Evolutionary conservation across 2,113 vertebrate species (phyloP).

Genomic region (Coryphaenoides rupestris): DNA sequence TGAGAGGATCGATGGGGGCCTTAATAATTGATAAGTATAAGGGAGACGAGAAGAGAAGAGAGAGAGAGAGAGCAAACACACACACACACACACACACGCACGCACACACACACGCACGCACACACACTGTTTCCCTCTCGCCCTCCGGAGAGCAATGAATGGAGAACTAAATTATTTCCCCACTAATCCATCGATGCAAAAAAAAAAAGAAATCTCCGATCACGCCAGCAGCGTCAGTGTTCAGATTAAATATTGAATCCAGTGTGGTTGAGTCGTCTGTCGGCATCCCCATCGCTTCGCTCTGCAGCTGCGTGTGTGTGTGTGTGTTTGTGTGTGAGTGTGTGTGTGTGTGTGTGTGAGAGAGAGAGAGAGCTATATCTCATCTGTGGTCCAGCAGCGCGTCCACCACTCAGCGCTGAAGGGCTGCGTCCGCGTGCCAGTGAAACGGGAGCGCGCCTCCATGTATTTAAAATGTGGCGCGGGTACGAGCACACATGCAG

Average conservation of each 20-base stretch:
- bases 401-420: slow-evolving; percentile 65
- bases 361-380: slow-evolving; percentile 59
- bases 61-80: slow-evolving; percentile 44
- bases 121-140: slow-evolving; percentile 37
- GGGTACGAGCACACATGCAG: slow-evolving; percentile 46
- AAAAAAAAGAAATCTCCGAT: slow-evolving; percentile 53
- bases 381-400: slow-evolving; percentile 71
- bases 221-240: too few species aligned
- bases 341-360: slow-evolving; percentile 49
- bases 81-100: slow-evolving; percentile 37
- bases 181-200: slow-evolving; percentile 76
- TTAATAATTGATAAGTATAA: slow-evolving; percentile 80
- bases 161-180: slow-evolving; percentile 34
- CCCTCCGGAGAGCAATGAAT: slow-evolving; percentile 54
- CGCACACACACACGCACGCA: slow-evolving; percentile 50
- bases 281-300: slow-evolving; percentile 28
- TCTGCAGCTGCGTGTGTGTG: slow-evolving; percentile 49
- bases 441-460: slow-evolving; percentile 56
- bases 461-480: slow-evolving; percentile 56
- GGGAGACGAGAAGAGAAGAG: slow-evolving; percentile 19
- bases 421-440: slow-evolving; percentile 60
- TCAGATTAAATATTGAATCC: too few species aligned
- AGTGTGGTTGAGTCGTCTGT: slow-evolving; percentile 24
- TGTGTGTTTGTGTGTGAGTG: slow-evolving; percentile 46
- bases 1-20: slow-evolving; percentile 74